phyloP scores from a whole-genome alignment of 2,888 invertebrate species.

The Podabrus alpinus region DNA sequence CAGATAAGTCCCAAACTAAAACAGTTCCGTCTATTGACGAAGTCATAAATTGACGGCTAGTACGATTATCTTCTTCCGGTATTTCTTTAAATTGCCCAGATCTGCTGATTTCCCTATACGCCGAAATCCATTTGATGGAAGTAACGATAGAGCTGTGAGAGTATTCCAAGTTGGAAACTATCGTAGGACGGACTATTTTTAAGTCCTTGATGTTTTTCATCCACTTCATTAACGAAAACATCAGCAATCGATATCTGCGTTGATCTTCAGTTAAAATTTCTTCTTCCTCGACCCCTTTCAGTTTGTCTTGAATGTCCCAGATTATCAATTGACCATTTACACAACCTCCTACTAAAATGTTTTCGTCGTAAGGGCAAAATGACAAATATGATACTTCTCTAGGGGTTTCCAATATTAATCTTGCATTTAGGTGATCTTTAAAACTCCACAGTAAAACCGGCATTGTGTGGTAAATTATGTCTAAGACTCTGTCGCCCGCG shows the following conservation, averaged over 20 bases:
- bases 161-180: constrained; percentile 63
- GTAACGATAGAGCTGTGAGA: constrained; percentile 70
- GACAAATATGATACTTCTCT: constrained; percentile 68
- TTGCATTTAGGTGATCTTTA: constrained; percentile 69
- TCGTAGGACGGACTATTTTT: constrained; percentile 63
- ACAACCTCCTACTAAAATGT: constrained; percentile 72
- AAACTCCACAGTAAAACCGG: constrained; percentile 77
- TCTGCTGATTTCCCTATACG: constrained; percentile 61
- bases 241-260: constrained; percentile 63
- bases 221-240: constrained; percentile 70
- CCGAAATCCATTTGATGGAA: constrained; percentile 70
- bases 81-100: constrained; percentile 61
- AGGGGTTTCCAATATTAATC: constrained; percentile 69
- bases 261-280: constrained; percentile 66
- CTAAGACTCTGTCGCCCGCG: constrained; percentile 46
- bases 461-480: constrained; percentile 64
- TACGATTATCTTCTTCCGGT: constrained; percentile 47
- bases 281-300: constrained; percentile 62
- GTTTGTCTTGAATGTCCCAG: constrained; percentile 70
- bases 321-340: constrained; percentile 72
- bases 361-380: constrained; percentile 72
- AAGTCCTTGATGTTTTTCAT: constrained; percentile 66
- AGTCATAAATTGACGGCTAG: constrained; percentile 66
- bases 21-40: constrained; percentile 70
- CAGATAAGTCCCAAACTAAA: constrained; percentile 72